A percentile compares a stretch with the other conserved stretches of the same genome.
Evolutionary conservation across 2,113 vertebrate genomes (phyloP).

Genomic region (Xyliphius kryptos): DNA sequence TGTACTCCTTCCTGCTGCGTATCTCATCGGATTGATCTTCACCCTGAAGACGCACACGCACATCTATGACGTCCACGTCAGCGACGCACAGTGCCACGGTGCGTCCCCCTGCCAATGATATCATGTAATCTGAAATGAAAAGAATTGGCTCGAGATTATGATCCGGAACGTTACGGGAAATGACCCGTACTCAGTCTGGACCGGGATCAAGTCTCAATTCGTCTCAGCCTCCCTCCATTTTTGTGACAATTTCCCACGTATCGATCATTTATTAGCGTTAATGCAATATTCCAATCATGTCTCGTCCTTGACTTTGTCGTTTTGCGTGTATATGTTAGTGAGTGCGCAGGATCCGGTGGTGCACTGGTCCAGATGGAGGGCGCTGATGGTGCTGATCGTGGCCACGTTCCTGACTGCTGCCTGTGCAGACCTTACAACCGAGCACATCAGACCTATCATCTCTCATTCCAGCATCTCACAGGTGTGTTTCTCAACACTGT

Average conservation of each 20-base stretch:
- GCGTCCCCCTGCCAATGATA: too few relatives aligned
- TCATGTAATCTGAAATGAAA: too few relatives aligned
- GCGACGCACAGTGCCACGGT: slow-evolving; percentile 70
- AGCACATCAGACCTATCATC: slow-evolving; percentile 79
- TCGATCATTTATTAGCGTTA: too few relatives aligned
- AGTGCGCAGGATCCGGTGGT: slow-evolving; percentile 60
- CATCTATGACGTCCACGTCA: slow-evolving; percentile 78
- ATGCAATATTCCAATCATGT: too few relatives aligned
- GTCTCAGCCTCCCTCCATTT: too few relatives aligned
- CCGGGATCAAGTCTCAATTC: too few relatives aligned
- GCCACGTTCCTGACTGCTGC: slow-evolving; percentile 79
- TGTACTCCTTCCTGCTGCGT: slow-evolving; percentile 70
- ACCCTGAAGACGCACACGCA: slow-evolving; percentile 79
- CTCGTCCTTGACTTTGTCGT: too few relatives aligned
- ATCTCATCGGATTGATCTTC: slow-evolving; percentile 77
- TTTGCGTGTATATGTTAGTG: not conserved
- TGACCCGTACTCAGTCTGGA: too few relatives aligned
- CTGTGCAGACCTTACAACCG: slow-evolving; percentile 78
- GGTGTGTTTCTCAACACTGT: slow-evolving; percentile 56
- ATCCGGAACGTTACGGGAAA: too few relatives aligned
- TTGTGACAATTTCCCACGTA: too few relatives aligned
- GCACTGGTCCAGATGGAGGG: slow-evolving; percentile 74
- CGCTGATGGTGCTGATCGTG: slow-evolving; percentile 70
- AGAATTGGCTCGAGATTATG: too few relatives aligned
- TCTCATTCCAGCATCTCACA: slow-evolving; percentile 69